Base-by-base conservation (phyloP, 1,140 invertebrate species). In the Phymastichus coffea region DNA sequence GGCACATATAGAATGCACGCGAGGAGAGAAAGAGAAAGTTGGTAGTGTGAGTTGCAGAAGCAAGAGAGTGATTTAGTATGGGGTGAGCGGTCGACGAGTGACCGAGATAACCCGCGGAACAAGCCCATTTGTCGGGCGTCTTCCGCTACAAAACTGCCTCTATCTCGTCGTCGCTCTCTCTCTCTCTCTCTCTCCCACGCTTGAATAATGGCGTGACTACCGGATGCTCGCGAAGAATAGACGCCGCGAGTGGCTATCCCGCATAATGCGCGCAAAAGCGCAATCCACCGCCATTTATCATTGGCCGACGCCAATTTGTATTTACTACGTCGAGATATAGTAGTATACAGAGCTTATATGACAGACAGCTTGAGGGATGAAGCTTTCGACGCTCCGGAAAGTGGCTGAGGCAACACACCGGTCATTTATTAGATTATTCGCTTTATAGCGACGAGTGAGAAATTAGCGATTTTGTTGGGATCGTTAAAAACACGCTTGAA, bases 21-120 rank as follows among this genome's bases (percentile, higher is more conserved):
- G 28, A 38, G 12, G n/a, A 8, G 20, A 55, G 53, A 23, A 3
- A 10, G 28, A 19, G 43, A 22, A 15, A 10, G 35, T 0, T 26
- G 19, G 46, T 3, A 28, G 30, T 35, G 35, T 14, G 46, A n/a
- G 20, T 15, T 61, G 63, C 53, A 63, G 63, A 66, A 63, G 61
- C 57, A 62, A 49, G 61, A 55, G 66, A 72, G 72, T 76, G 73
- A 76, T 74, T 75, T 76, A 75, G 69, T 73, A 65, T 70, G 73
- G 70, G 73, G 70, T 69, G 66, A 65, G 37, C 4, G 71, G 72
- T 73, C 70, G 71, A 73, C 73, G 69, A 72, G 67, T 73, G 72
- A 72, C 72, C 74, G 71, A 73, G 74, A 76, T 76, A 76, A 76
- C 73, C 70, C 67, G 63, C 74, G 73, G 72, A 75, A 76, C 74